phyloP scores from a whole-genome alignment of 2,888 invertebrate species.

The Ellobium chinense region DNA sequence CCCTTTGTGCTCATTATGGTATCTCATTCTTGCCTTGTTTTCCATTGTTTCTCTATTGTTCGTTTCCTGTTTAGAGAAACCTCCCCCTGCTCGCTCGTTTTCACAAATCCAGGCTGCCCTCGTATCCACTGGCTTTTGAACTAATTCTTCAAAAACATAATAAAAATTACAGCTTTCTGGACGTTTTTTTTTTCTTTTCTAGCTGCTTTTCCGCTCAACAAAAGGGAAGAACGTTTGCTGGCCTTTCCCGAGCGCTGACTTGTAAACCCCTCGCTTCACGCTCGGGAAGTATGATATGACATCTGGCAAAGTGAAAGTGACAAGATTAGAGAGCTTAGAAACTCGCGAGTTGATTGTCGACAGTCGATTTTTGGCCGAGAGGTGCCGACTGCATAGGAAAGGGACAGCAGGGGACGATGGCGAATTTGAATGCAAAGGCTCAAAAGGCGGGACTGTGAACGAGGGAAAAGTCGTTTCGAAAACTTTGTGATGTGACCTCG shows the following conservation, averaged over 20 bases:
- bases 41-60: conserved; percentile 11
- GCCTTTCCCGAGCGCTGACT: not conserved
- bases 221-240: not conserved
- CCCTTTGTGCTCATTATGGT: conserved; percentile 17
- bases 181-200: not conserved
- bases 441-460: not conserved
- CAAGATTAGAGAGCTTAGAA: conserved; percentile 17
- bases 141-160: not conserved
- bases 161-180: not conserved
- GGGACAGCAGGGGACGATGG: not conserved
- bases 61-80: not conserved
- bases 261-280: conserved; percentile 12
- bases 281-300: conserved; percentile 29
- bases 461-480: not conserved
- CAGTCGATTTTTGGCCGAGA: not conserved
- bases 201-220: not conserved
- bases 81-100: not conserved
- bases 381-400: too few relatives aligned
- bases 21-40: not conserved
- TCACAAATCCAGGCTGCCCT: not conserved
- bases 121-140: not conserved
- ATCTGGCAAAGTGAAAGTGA: conserved; percentile 22
- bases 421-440: too few relatives aligned
- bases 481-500: too few relatives aligned
- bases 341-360: conserved; percentile 4